Evolutionary conservation across 2,888 invertebrate species (phyloP).

Genomic region (Sarcophaga carnaria): DNA sequence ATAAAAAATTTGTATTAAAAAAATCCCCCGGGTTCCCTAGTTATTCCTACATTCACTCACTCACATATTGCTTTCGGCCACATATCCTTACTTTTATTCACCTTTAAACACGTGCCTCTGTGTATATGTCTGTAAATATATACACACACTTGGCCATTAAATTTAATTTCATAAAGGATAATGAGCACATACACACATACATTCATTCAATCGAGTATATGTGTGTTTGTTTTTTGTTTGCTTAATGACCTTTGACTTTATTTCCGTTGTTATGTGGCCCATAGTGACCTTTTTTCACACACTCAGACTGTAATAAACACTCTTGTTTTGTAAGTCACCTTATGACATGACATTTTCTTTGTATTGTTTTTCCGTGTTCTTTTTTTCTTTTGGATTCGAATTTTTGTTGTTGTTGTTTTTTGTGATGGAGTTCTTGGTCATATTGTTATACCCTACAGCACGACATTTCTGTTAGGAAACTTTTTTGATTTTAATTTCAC

Average conservation of each 20-base stretch:
- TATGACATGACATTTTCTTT: conserved; percentile 51
- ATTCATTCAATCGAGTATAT: not conserved
- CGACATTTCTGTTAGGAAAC: too few species aligned
- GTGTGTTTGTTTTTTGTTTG: conserved; percentile 44
- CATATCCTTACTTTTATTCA: not conserved
- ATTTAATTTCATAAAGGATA: not conserved
- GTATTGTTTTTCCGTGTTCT: not conserved
- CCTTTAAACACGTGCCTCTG: not conserved
- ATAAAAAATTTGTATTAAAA: not conserved
- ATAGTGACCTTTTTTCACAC: conserved; percentile 35
- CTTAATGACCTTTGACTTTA: conserved; percentile 67
- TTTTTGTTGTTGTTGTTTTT: conserved; percentile 1
- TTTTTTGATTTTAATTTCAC: too few species aligned
- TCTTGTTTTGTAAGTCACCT: conserved; percentile 41
- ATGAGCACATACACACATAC: not conserved
- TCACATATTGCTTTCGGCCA: not conserved
- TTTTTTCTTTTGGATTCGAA: not conserved
- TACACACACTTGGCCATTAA: not conserved
- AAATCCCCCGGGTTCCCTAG: not conserved
- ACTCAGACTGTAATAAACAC: conserved; percentile 31
- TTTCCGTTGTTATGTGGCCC: conserved; percentile 52
- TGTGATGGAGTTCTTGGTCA: not conserved
- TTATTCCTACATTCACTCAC: too few species aligned
- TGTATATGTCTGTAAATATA: too few species aligned
- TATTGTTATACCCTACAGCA: too few species aligned